Evolutionary conservation across 2,797 vertebrate genomes (phyloP), one percentile per base, ranked within the genome.

Genomic region (Rhinatrema bivittatum): DNA sequence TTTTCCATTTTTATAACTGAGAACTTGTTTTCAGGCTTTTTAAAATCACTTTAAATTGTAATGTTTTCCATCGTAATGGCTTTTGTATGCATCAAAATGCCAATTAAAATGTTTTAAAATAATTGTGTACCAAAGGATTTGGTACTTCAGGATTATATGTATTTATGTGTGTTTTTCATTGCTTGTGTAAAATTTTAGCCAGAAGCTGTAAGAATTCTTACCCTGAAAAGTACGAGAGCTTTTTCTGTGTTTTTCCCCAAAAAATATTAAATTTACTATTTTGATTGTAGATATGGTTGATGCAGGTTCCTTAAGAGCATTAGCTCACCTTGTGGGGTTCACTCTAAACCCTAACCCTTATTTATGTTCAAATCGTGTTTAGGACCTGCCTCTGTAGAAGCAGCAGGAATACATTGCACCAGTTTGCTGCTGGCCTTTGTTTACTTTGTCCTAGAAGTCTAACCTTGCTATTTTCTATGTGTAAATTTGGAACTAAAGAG

Each of bases 401-500:
- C 72, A 75, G 67, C 46, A 27, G 3, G 54, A n/a, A n/a, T n/a
- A n/a, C 70, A 68, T 66, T 40, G 57, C 57, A 46, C 46, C 68
- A n/a, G n/a, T n/a, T n/a, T n/a, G n/a, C n/a, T n/a, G n/a, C 82
- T 66, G 44, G 82, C 85, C 74, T 85, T 84, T 85, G 82, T 84
- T 71, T 59, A 42, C 53, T 24, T 79, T 83, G 81, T 46, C 70
- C 86, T 85, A 87, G 81, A 86, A 82, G 84, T 79, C 66, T 57
- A 26, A 13, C 10, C 5, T 52, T 35, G 5, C 26, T 70, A 72
- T 69, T 78, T 62, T 65, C 84, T 86, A 57, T 84, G 75, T 87
- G 85, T 91, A 91, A 85, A 88, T 87, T 86, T 91, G 84, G 84
- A 83, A 73, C 82, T 88, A 72, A 52, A 78, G 84, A 88, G 77